Conservation (phyloP, 2,113 vertebrate genomes). For the Strix uralensis region DNA sequence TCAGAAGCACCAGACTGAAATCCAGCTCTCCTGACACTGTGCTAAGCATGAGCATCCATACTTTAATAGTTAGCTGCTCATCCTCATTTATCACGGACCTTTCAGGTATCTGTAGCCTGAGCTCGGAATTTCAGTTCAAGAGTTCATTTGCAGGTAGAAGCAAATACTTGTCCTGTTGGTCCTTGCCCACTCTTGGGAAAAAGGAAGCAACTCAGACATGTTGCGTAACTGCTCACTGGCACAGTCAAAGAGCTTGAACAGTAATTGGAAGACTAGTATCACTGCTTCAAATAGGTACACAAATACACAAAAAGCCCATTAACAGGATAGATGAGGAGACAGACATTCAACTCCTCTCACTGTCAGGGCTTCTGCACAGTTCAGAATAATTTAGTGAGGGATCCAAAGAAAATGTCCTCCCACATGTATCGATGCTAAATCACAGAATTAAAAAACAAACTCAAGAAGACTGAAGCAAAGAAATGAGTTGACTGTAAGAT, state of each 20-base stretch:
- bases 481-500: not conserved
- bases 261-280: constrained; percentile 16
- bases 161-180: not conserved
- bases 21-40: not conserved
- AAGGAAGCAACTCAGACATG: constrained; percentile 24
- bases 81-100: not conserved
- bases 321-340: not conserved
- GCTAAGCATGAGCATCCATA: not conserved
- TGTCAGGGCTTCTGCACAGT: not conserved
- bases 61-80: not conserved
- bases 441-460: constrained; percentile 24
- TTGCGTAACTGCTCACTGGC: not conserved
- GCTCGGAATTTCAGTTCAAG: not conserved
- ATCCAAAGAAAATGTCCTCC: constrained; percentile 14
- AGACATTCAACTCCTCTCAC: constrained; percentile 8
- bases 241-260: not conserved
- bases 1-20: not conserved
- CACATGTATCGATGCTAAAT: constrained; percentile 24
- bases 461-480: not conserved
- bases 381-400: not conserved
- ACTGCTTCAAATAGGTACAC: constrained; percentile 14
- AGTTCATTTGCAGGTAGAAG: not conserved
- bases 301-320: constrained; percentile 34
- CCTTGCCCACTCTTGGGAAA: not conserved
- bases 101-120: not conserved